These are phyloP conservation scores for Buteo buteo DNA, from an alignment of 2,113 vertebrate species.

Conservation along the genomic window DNA sequence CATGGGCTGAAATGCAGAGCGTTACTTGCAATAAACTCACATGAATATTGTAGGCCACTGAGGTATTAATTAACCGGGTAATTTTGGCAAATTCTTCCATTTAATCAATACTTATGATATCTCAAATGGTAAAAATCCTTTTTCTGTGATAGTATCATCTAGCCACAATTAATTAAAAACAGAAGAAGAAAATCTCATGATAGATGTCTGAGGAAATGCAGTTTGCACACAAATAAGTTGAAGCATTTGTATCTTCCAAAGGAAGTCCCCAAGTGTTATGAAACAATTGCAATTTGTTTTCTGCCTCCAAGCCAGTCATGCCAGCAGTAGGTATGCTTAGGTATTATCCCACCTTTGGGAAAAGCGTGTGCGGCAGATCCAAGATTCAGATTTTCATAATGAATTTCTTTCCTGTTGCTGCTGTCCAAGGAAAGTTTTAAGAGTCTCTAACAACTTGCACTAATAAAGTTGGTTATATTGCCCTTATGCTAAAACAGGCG, in stretches of 20 bases:
- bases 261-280: background rate
- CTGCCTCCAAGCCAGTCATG: background rate
- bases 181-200: background rate
- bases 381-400: constrained; percentile 10
- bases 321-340: background rate
- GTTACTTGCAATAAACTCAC: background rate
- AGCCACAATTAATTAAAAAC: background rate
- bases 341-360: constrained; percentile 32
- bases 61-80: background rate
- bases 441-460: background rate
- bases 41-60: background rate
- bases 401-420: background rate
- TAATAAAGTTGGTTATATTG: background rate
- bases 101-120: background rate
- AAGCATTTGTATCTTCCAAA: background rate
- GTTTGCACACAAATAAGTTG: background rate
- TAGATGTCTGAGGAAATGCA: background rate
- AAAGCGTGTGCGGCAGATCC: background rate
- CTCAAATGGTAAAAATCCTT: background rate
- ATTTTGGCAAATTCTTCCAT: background rate
- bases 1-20: background rate
- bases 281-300: background rate
- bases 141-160: background rate
- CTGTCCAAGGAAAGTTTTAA: constrained; percentile 9
- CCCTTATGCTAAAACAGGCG: background rate